Conservation (phyloP, 2,113 vertebrate genomes). For the Machaerirhynchus nigripectus region DNA sequence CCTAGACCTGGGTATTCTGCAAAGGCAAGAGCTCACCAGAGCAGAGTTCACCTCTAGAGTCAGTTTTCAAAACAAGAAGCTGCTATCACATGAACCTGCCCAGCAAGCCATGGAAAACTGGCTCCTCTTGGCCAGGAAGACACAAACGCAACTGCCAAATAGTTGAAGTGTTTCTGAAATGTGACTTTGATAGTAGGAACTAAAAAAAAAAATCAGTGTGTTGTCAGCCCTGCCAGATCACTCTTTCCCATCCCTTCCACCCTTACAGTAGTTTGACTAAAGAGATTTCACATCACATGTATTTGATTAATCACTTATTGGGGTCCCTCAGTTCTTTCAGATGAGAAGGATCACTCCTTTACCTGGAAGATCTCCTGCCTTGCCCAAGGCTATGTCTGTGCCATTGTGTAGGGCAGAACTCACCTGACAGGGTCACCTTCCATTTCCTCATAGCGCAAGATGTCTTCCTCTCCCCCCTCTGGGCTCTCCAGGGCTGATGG, state of each 20-base stretch:
- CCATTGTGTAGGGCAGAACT: neutral
- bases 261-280: neutral
- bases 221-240: neutral
- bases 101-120: neutral
- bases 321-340: neutral
- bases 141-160: neutral
- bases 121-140: neutral
- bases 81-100: neutral
- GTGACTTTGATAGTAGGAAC: neutral
- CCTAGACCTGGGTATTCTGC: neutral
- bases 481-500: constrained; percentile 54
- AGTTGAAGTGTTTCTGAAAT: neutral
- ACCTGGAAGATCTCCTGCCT: neutral
- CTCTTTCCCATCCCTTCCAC: neutral
- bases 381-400: neutral
- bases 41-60: neutral
- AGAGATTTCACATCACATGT: neutral
- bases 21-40: neutral
- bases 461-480: constrained; percentile 52
- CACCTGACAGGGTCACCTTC: constrained; percentile 57
- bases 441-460: neutral
- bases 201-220: neutral
- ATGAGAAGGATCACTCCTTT: neutral
- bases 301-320: neutral
- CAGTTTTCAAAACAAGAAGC: constrained; percentile 26